phyloP scores from a whole-genome alignment of 2,888 invertebrate species.

The Cecidostiba fungosa region DNA sequence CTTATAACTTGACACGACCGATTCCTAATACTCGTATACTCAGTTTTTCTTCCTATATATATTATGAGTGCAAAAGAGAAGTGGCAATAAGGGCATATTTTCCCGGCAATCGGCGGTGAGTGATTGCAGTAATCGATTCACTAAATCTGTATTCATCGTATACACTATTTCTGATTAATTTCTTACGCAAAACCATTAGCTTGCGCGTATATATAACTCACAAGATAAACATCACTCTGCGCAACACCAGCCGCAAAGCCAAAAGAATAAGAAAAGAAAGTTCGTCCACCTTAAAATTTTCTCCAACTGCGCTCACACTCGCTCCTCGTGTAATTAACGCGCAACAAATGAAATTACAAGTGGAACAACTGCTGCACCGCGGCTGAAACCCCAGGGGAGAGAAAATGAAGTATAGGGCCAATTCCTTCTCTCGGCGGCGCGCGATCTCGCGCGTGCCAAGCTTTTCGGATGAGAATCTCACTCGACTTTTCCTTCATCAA shows the following conservation, averaged over 20 bases:
- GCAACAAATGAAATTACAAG: slow-evolving; percentile 61
- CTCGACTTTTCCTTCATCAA: slow-evolving; percentile 35
- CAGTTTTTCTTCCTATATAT: too few relatives aligned
- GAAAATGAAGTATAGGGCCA: slow-evolving; percentile 13
- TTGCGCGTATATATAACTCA: neutral
- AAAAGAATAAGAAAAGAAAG: slow-evolving; percentile 19
- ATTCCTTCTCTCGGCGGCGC: slow-evolving; percentile 45
- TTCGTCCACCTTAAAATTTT: slow-evolving; percentile 10
- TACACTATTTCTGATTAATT: too few relatives aligned
- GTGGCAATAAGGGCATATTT: too few relatives aligned
- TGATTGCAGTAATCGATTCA: too few relatives aligned
- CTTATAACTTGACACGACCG: too few relatives aligned
- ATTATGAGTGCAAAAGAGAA: too few relatives aligned
- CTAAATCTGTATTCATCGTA: too few relatives aligned
- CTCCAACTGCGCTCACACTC: neutral
- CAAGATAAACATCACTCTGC: too few relatives aligned
- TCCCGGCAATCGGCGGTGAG: too few relatives aligned
- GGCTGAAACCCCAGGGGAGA: neutral
- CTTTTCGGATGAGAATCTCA: slow-evolving; percentile 45
- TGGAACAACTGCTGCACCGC: slow-evolving; percentile 4
- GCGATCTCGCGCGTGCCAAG: slow-evolving; percentile 50
- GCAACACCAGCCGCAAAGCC: neutral
- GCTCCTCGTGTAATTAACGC: slow-evolving; percentile 34
- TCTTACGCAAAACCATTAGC: too few relatives aligned
- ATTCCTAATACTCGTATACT: too few relatives aligned